Percentiles rank a stretch among this genome's conserved stretches.
phyloP scores from a whole-genome alignment of 2,888 invertebrate species.

The Listrodromus nycthemerus region DNA sequence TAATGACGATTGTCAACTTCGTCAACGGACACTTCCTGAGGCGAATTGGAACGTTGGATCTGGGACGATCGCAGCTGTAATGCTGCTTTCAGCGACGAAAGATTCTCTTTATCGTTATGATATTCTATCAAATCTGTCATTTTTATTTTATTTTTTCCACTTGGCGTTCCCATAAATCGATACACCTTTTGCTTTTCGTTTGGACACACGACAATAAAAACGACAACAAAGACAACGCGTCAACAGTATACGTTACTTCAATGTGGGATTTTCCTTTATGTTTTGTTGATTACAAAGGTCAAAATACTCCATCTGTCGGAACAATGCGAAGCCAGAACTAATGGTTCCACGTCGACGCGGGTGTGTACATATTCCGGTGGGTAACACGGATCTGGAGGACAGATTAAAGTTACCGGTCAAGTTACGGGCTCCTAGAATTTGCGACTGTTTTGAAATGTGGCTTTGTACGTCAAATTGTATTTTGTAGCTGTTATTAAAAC shows the following conservation, averaged over 20 bases:
- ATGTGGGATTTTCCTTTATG: too few species aligned
- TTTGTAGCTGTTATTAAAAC: not conserved
- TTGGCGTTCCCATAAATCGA: too few species aligned
- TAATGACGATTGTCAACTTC: slow-evolving; percentile 80
- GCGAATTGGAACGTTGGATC: slow-evolving; percentile 58
- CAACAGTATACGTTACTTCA: too few species aligned
- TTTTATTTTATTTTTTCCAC: not conserved
- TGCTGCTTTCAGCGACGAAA: slow-evolving; percentile 72
- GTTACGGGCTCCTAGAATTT: not conserved
- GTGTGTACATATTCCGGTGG: too few species aligned
- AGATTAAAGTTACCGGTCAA: not conserved
- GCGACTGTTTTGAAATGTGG: not conserved
- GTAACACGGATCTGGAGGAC: too few species aligned
- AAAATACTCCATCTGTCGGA: too few species aligned
- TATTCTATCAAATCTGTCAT: slow-evolving; percentile 77
- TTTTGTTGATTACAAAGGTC: too few species aligned
- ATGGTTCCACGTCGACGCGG: too few species aligned
- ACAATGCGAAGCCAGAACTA: too few species aligned
- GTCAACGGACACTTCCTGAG: slow-evolving; percentile 67
- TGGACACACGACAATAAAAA: too few species aligned
- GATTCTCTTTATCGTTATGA: slow-evolving; percentile 70
- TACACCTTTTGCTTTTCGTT: too few species aligned
- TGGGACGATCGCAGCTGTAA: slow-evolving; percentile 39
- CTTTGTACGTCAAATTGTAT: not conserved
- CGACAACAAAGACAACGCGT: too few species aligned